Evolutionary conservation across 2,113 vertebrate genomes (phyloP), one percentile per base, ranked within the genome.

Genomic region (Paradisaea rubra): DNA sequence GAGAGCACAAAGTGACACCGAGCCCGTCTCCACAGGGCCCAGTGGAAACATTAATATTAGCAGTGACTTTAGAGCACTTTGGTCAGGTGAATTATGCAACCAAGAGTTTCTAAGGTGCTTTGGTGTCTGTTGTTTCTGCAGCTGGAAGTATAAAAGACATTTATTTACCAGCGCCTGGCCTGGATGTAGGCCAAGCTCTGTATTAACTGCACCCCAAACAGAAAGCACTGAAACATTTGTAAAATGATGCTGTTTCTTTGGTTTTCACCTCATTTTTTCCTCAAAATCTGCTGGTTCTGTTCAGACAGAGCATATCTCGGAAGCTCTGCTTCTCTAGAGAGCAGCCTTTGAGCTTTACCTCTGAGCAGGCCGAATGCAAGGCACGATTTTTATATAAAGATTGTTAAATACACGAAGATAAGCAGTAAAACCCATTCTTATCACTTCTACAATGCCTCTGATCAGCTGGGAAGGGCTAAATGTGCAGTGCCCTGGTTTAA

Each of bases 11-110:
- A 41, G 65, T 37, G 41, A 53, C 57, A 39, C 47, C 4, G 1
- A 63, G 39, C 33, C 44, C 1, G 11, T 13, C 15, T 30, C 22
- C 13, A 11, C 45, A 25, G 56, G 45, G 20, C 1, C 1, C 3
- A 24, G 52, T 25, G 79, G 60, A 86, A 74, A 83, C 30, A 59
- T 37, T 31, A 18, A 60, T 23, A 7, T 44, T 7, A 41, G 13
- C 35, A 81, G 14, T 0, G 21, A 6, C 1, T 5, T 13, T 2
- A 14, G 11, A 60, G 54, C 3, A 0, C 33, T n/a, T 25, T 81
- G 88, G 65, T 54, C 61, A 41, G 15, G 21, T 6, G 11, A 39
- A 13, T 93, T 79, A 81, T 53, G 81, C 91, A 92, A 88, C 41
- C 45, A 41, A 1, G 15, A 65, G 45, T 84, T 77, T 27, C 60